phyloP scores from a whole-genome alignment of 2,797 vertebrate genomes.

The Bovichtus diacanthus region DNA sequence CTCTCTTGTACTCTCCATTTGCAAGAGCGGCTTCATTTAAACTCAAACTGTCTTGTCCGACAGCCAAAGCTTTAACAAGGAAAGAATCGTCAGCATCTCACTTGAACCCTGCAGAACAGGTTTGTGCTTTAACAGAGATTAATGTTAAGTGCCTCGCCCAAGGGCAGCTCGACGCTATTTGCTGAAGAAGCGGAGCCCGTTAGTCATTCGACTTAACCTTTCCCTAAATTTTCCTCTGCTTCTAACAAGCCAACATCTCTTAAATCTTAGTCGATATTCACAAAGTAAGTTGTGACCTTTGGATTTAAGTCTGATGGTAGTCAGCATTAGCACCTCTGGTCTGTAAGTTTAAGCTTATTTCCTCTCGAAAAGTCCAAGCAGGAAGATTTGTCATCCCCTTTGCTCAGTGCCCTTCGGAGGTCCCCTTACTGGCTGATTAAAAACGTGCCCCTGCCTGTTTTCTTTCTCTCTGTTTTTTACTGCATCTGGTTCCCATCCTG shows the following conservation, averaged over 20 bases:
- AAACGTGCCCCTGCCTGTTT: constrained; percentile 54
- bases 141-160: constrained; percentile 45
- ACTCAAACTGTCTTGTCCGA: constrained; percentile 4
- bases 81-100: constrained; percentile 18
- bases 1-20: constrained; percentile 2
- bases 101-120: constrained; percentile 49
- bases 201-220: constrained; percentile 38
- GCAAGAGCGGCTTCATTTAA: constrained; percentile 16
- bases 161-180: constrained; percentile 36
- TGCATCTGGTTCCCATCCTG: constrained; percentile 75
- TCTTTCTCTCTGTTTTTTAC: constrained; percentile 14
- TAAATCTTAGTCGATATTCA: constrained; percentile 5
- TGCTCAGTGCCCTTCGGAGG: constrained; percentile 51
- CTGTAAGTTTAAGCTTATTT: neutral
- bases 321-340: neutral
- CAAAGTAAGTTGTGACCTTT: constrained; percentile 31
- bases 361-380: constrained; percentile 13
- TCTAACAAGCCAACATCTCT: constrained; percentile 30
- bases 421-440: constrained; percentile 36
- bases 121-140: constrained; percentile 45
- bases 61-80: constrained; percentile 38
- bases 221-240: constrained; percentile 23
- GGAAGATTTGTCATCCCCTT: constrained; percentile 24
- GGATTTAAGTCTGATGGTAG: constrained; percentile 6
- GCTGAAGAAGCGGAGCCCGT: constrained; percentile 33